Evolutionary conservation across 1,140 invertebrate genomes (phyloP), one percentile per base, ranked within the genome.

Genomic region (Acromyrmex echinatior): DNA sequence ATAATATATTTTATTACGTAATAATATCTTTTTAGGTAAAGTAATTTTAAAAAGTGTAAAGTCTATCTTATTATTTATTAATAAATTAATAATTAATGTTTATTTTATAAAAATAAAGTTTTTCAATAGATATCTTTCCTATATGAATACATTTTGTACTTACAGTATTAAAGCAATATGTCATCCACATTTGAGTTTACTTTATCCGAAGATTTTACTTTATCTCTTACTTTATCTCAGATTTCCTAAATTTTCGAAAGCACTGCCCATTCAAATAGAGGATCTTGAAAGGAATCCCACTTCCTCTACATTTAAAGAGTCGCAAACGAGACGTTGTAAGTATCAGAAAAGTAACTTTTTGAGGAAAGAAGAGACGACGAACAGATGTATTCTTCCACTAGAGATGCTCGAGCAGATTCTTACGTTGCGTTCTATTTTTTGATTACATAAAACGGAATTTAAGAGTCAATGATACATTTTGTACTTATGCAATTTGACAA

Each of bases 131-230:
- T 39, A 39, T 39, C 35, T 39, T 6, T 39, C 0, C 0, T 39
- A 7, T 39, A 39, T 6, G 6, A 39, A 39, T 39, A 39, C 35
- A 39, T 39, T 39, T 39, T 39, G 35, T 6, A 39, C 7, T 39
- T 39, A 39, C 7, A 39, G 62, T 82, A 82, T 82, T 62, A 74
- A 74, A 82, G 56, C 80, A 18, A 74, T 84, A 68, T 25, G 25
- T 82, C 80, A 74, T 74, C 68, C 39, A 25, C 39, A 21, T 49
- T 60, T 35, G 68, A 62, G 25, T 1, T 25, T 14, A 6, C 10
- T 73, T 73, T 28, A 58, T 60, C 66, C 21, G 21, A 9, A 6
- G 39, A 39, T 35, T 31, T 35, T 35, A 35, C 6, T 35, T 35
- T 31, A 73, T 60, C 25, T 73, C 31, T 35, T 35, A 35, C 6